Evolutionary conservation across 2,888 invertebrate genomes (phyloP), one percentile per base, ranked within the genome.

Genomic region (Scaptomyza tumidula): DNA sequence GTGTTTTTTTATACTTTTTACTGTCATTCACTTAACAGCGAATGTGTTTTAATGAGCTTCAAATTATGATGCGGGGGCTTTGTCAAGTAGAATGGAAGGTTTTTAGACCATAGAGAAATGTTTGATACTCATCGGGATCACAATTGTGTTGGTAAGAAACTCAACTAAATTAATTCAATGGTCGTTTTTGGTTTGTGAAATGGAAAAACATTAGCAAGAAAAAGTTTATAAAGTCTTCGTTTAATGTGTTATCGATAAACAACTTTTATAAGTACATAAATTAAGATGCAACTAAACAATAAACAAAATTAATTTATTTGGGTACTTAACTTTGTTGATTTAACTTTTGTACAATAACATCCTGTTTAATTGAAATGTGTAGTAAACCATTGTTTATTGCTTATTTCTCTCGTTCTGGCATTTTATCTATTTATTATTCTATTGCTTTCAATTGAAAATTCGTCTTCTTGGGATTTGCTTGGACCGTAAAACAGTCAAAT

Each of bases 41-140:
- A 80, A 88, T 86, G 61, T 52, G 70, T 88, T 84, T 88, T 84
- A 84, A 84, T 88, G 87, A 84, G 83, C 86, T 80, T 88, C 65
- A 76, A 86, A 74, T 83, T 86, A 71, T 86, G 74, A 68, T 79
- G 54, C 56, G 62, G 37, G 37, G 10, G 16, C 16, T 4, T 10
- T 16, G 16, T 16, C 16, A 10, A 16, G 10, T 19, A 19, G 19
- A 19, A 19, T 19, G 19, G 19, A 19, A 19, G 19, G 19, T 10
- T 9, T 10, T 5, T 19, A 49, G 10, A 11, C n/a, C 9, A 33
- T 37, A 59, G 35, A 37, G 35, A 52, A 11, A n/a, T 6, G 37
- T 13, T 35, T n/a, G n/a, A 6, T 13, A 35, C 24, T 24, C 24
- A 35, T 13, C 13, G 9, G 14, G 39, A 39, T 39, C 39, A 14